A percentile compares a stretch with the other conserved stretches of the same genome.
These are phyloP conservation scores for Propithecus deckenii DNA, from an alignment of 2,797 vertebrate genomes.

Conservation along the genomic window DNA sequence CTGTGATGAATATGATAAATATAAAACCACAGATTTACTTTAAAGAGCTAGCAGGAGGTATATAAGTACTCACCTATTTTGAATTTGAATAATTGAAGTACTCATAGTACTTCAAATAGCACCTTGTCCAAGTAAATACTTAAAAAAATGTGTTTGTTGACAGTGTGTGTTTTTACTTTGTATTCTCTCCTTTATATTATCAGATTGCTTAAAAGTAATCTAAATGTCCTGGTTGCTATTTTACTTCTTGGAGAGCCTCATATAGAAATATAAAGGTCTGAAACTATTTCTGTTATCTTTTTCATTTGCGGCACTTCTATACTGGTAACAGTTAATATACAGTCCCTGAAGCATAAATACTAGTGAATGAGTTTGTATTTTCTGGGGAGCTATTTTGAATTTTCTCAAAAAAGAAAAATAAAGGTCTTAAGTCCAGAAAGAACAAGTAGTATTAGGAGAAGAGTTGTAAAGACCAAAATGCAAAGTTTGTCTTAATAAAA, in stretches of 20 bases:
- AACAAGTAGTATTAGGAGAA: not conserved
- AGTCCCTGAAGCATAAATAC: not conserved
- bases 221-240: not conserved
- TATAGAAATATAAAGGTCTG: not conserved
- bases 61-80: not conserved
- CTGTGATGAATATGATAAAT: not conserved
- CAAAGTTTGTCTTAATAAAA: not conserved
- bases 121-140: not conserved
- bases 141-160: not conserved
- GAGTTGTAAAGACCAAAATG: not conserved
- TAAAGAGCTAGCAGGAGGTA: not conserved
- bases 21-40: constrained; percentile 6
- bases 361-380: not conserved
- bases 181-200: not conserved
- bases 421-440: not conserved
- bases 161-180: not conserved
- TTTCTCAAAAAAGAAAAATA: not conserved
- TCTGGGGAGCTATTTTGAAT: not conserved
- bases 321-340: not conserved
- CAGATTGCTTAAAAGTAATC: not conserved
- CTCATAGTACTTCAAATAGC: not conserved
- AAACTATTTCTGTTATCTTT: not conserved
- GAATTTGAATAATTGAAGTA: not conserved
- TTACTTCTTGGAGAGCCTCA: not conserved
- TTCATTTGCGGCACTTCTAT: not conserved